Conservation (phyloP, 1,140 invertebrate genomes). For the Melipona quadrifasciata region DNA sequence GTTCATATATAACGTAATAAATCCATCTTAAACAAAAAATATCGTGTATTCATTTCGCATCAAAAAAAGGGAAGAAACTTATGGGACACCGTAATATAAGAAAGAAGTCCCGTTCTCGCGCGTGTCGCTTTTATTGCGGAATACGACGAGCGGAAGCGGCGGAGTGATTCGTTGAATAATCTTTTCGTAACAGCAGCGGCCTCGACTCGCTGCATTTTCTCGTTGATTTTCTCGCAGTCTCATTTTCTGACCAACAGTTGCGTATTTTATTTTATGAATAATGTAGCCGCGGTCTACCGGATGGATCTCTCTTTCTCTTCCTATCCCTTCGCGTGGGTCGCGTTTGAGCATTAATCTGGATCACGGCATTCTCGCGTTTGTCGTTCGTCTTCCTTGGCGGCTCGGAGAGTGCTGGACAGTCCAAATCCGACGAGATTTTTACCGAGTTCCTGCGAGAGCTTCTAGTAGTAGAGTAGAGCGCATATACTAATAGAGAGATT, state of each 20-base stretch:
- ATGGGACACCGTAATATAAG: no score
- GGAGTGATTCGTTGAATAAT: slow-evolving; percentile 12
- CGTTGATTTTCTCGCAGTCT: slow-evolving; percentile 24
- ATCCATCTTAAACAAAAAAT: no score
- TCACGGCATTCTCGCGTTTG: slow-evolving; percentile 72
- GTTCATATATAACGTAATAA: no score
- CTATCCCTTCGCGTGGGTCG: no score
- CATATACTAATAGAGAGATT: not conserved
- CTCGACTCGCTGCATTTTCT: slow-evolving; percentile 14
- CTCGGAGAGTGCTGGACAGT: not conserved
- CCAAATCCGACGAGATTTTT: not conserved
- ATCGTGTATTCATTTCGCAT: no score
- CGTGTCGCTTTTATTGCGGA: slow-evolving; percentile 1
- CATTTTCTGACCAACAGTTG: not conserved
- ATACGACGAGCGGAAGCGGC: not conserved
- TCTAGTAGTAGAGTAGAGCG: not conserved
- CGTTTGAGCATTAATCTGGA: slow-evolving; percentile 77
- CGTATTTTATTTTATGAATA: slow-evolving; percentile 70
- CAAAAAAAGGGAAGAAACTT: no score
- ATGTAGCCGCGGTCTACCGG: slow-evolving; percentile 47
- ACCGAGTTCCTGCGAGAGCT: not conserved
- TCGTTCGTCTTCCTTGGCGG: not conserved
- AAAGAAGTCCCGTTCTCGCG: no score
- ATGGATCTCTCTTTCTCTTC: not conserved
- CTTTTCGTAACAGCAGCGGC: not conserved